Percentiles rank a stretch among this genome's conserved stretches.
Conservation (phyloP, 1,140 invertebrate genomes). For the Sycophila sp. region DNA sequence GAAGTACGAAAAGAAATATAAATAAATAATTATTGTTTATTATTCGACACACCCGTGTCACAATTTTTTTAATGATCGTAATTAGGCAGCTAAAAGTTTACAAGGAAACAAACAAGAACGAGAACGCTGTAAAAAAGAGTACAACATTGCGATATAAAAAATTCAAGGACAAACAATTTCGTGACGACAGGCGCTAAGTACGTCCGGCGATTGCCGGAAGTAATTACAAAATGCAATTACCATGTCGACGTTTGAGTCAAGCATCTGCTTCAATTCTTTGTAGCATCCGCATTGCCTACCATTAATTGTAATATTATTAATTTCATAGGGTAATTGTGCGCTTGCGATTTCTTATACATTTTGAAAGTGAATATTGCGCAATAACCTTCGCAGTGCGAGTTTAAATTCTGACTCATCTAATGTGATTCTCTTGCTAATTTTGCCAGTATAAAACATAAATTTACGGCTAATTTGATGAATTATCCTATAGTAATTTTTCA, state of each 20-base stretch:
- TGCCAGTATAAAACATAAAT: too few species aligned
- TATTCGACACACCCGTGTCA: too few species aligned
- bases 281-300: neutral
- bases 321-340: neutral
- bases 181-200: neutral
- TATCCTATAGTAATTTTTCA: too few species aligned
- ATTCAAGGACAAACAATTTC: neutral
- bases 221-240: slow-evolving; percentile 24
- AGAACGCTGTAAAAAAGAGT: neutral
- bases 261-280: neutral
- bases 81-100: neutral
- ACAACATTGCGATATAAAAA: neutral
- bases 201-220: neutral
- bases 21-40: too few species aligned
- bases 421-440: too few species aligned
- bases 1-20: neutral
- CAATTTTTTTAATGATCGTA: too few species aligned
- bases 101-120: neutral
- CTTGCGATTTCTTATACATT: neutral
- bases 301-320: neutral
- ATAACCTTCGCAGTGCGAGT: too few species aligned
- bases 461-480: too few species aligned
- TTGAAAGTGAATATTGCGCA: too few species aligned
- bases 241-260: neutral
- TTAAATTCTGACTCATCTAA: too few species aligned